Conservation (phyloP, 2,888 invertebrate genomes). For the Acanthosepion pharaonis region DNA sequence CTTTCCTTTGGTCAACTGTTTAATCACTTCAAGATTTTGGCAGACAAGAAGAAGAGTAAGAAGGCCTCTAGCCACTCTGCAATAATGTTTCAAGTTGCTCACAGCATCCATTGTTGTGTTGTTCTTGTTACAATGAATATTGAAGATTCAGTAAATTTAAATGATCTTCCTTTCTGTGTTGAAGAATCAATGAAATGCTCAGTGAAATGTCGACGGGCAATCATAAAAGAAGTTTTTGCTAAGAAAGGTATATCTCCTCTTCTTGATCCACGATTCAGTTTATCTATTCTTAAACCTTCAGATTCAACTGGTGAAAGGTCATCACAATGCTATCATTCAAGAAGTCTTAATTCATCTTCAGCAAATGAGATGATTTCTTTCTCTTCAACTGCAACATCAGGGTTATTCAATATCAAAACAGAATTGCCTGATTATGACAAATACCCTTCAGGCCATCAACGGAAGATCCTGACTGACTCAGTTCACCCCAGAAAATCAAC, state of each 20-base stretch:
- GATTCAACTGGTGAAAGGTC: not conserved
- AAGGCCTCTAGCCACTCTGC: not conserved
- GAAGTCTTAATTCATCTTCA: not conserved
- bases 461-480: not conserved
- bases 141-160: slow-evolving; percentile 36
- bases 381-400: not conserved
- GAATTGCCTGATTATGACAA: not conserved
- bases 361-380: not conserved
- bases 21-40: slow-evolving; percentile 11
- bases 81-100: slow-evolving; percentile 39
- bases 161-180: not conserved
- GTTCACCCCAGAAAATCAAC: not conserved
- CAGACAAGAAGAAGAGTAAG: not conserved
- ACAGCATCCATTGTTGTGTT: slow-evolving; percentile 40
- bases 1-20: slow-evolving; percentile 34
- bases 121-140: not conserved
- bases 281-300: not conserved
- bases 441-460: not conserved
- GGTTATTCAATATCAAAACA: not conserved
- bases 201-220: not conserved
- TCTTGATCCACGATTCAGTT: not conserved
- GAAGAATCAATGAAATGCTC: slow-evolving; percentile 38
- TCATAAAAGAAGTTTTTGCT: slow-evolving; percentile 33
- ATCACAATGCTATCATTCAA: not conserved
- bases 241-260: not conserved